Conservation (phyloP, 1,140 invertebrate species). For the Pogonus chalceus region DNA sequence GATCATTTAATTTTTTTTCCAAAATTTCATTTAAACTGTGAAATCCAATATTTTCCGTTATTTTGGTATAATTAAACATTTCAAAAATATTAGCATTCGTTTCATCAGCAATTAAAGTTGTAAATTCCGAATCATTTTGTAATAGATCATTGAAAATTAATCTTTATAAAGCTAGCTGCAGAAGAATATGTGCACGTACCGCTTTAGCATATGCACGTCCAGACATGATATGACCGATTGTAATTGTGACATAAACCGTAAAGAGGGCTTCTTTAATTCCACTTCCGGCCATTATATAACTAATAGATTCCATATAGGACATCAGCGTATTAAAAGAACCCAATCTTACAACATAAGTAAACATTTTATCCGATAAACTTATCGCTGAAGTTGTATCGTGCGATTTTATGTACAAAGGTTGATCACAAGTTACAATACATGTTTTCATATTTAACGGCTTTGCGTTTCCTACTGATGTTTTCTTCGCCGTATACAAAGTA, state of each 20-base stretch:
- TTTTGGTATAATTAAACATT: too few relatives aligned
- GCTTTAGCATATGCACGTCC: slow-evolving; percentile 24
- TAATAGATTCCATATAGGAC: slow-evolving; percentile 18
- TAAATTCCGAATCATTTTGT: slow-evolving; percentile 14
- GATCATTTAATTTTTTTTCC: slow-evolving; percentile 15
- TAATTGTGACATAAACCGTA: slow-evolving; percentile 19
- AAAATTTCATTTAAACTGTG: slow-evolving; percentile 15
- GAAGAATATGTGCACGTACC: slow-evolving; percentile 19
- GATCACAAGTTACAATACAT: slow-evolving; percentile 18
- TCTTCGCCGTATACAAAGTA: slow-evolving; percentile 17
- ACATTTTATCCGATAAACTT: slow-evolving; percentile 12
- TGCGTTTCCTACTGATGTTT: slow-evolving; percentile 16
- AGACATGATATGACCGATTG: slow-evolving; percentile 20
- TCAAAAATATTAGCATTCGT: too few relatives aligned
- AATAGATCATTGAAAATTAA: too few relatives aligned
- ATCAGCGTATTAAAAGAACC: slow-evolving; percentile 19
- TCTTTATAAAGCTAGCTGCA: slow-evolving; percentile 17
- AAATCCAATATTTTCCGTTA: slow-evolving; percentile 14
- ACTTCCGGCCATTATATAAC: too few relatives aligned
- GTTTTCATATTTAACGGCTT: slow-evolving; percentile 14
- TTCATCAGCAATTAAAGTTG: slow-evolving; percentile 10
- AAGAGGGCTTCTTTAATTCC: too few relatives aligned
- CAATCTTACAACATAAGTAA: slow-evolving; percentile 10
- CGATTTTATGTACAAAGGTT: too few relatives aligned
- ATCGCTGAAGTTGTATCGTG: too few relatives aligned